Evolutionary conservation across 2,113 vertebrate genomes (phyloP).

Genomic region (Ageneiosus marmoratus): DNA sequence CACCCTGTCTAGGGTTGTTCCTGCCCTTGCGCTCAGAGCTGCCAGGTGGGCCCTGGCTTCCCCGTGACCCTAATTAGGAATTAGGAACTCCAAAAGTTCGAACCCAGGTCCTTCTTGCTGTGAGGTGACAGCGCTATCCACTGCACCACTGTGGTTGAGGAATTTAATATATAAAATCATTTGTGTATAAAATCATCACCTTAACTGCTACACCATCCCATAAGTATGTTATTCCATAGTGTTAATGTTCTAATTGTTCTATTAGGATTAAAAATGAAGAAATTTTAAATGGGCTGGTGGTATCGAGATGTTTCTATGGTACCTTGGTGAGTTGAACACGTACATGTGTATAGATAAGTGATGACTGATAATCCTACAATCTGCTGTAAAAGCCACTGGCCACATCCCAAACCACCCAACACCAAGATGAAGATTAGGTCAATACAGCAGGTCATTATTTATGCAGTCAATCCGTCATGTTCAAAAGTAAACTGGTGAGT

Average conservation of each 20-base stretch:
- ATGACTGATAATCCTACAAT: neutral
- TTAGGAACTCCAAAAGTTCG: too few species aligned
- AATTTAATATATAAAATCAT: neutral
- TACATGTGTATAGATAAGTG: neutral
- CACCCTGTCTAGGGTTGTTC: too few species aligned
- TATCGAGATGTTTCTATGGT: too few species aligned
- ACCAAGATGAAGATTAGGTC: neutral
- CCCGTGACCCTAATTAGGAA: too few species aligned
- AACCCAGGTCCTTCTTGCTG: too few species aligned
- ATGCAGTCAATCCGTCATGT: slow-evolving; percentile 12
- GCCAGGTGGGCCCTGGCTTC: too few species aligned
- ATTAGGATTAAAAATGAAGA: neutral
- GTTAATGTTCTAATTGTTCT: neutral
- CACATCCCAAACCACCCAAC: neutral
- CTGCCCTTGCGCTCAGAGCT: too few species aligned
- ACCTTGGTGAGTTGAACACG: too few species aligned
- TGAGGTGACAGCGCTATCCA: too few species aligned
- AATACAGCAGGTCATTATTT: neutral
- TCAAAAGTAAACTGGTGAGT: neutral
- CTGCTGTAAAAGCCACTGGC: neutral
- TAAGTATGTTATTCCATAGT: neutral
- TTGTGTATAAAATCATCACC: neutral
- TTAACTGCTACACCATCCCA: neutral
- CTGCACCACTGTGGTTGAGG: neutral
- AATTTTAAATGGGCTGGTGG: neutral